Base-by-base conservation (phyloP, 1,140 invertebrate species). In the Pseudachorutes palmiensis region DNA sequence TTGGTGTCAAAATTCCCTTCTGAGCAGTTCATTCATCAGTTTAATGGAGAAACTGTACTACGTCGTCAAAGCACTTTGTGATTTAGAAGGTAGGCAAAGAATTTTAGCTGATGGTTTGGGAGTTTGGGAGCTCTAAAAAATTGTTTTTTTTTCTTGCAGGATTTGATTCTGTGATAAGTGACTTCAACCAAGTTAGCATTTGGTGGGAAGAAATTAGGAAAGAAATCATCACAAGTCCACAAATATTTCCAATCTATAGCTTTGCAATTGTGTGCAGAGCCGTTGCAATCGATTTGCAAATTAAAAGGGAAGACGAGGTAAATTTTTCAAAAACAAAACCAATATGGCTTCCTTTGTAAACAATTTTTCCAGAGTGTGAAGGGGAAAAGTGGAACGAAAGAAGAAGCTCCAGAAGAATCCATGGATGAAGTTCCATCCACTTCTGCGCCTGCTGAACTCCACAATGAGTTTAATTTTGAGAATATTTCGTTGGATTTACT, bases 401-500 rank as follows among this genome's bases (percentile, higher is more conserved):
- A 26, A 5, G 14, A 19, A 26, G 51, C 9, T 16, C 51, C 24
- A 5, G 24, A 16, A 5, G 51, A 55, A 55, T 55, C 58, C 31
- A 29, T 29, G 30, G 22, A 12, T 5, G 58, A 60, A 30, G 12
- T 3, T 16, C 26, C 24, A 57, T 5, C 14, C 9, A 14, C 51
- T 55, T 3, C 58, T 60, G 30, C 5, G 24, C 30, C 58, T 32
- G 5, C 58, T 24, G 24, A 24, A 29, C 9, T 22, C 30, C 5
- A 14, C 9, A 60, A 9, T 29, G 32, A 41, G 33, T 45, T n/a
- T 62, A 84, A 87, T 31, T 94, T 88, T 89, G 92, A 94, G 78
- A 86, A 86, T 65, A 82, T 94, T 24, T 89, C 89, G 19, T 84
- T 88, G 68, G 92, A 95, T 76, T 85, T 87, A 71, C 88, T 90